A percentile compares a stretch with the other conserved stretches of the same genome.
phyloP scores from a whole-genome alignment of 2,113 vertebrate genomes.

The Tangachromis dhanisi region DNA sequence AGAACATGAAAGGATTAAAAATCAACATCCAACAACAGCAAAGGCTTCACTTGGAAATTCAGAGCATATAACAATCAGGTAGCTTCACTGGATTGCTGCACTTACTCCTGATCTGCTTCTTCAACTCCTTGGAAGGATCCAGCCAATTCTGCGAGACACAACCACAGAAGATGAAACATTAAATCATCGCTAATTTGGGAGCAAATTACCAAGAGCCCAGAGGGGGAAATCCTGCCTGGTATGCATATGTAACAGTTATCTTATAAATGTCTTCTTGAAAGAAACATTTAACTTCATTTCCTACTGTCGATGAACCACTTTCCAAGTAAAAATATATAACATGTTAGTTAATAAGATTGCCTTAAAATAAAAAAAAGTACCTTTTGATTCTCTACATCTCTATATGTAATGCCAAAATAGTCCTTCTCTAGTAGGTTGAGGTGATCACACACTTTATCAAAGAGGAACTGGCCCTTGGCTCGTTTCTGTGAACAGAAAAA shows the following conservation, averaged over 20 bases:
- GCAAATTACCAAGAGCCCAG: not conserved
- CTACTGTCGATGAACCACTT: not conserved
- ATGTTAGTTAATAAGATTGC: not conserved
- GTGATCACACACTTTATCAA: constrained; percentile 93
- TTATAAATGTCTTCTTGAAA: not conserved
- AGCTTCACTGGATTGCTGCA: constrained; percentile 5
- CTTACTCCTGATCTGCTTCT: constrained; percentile 96
- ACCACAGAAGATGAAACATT: not conserved
- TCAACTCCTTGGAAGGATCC: constrained; percentile 92
- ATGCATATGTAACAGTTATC: not conserved
- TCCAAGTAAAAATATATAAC: not conserved
- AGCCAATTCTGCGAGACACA: constrained; percentile 88
- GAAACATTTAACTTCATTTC: not conserved
- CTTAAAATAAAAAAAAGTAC: constrained; percentile 46
- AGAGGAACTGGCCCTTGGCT: constrained; percentile 84
- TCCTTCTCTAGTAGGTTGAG: constrained; percentile 96
- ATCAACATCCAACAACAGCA: not conserved
- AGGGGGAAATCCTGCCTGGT: not conserved
- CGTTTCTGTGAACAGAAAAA: constrained; percentile 77
- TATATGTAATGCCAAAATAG: constrained; percentile 90
- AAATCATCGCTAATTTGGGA: not conserved
- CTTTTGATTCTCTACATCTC: constrained; percentile 93
- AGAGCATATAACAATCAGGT: not conserved
- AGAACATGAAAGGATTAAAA: not conserved
- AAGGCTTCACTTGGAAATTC: not conserved